Percentiles rank a stretch among this genome's conserved stretches.
phyloP scores from a whole-genome alignment of 2,888 invertebrate genomes.

The Gymnocheta viridis region DNA sequence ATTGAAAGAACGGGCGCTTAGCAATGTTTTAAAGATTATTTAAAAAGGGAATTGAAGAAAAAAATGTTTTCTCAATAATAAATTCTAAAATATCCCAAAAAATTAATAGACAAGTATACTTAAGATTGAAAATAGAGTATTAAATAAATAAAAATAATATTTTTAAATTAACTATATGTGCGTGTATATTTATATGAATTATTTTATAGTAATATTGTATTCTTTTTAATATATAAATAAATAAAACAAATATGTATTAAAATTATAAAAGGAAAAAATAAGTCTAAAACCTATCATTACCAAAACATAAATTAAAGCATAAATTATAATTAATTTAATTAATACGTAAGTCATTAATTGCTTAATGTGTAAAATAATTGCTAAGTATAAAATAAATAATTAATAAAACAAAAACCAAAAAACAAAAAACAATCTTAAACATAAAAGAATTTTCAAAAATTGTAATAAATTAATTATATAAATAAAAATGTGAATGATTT shows the following conservation, averaged over 20 bases:
- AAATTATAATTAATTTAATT: conserved; percentile 41
- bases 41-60: background rate
- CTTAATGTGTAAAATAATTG: conserved; percentile 70
- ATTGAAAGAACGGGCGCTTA: conserved; percentile 38
- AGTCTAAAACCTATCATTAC: conserved; percentile 63
- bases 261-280: conserved; percentile 53
- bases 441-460: conserved; percentile 77
- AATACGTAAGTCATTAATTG: conserved; percentile 66
- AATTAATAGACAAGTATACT: conserved; percentile 33
- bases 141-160: conserved; percentile 39
- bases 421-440: conserved; percentile 58
- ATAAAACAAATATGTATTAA: conserved; percentile 75
- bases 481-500: conserved; percentile 64
- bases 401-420: conserved; percentile 45
- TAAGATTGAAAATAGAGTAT: background rate
- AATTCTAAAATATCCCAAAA: conserved; percentile 35
- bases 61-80: conserved; percentile 10
- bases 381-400: conserved; percentile 70
- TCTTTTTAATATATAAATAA: conserved; percentile 44
- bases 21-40: conserved; percentile 57
- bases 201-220: conserved; percentile 70
- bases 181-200: conserved; percentile 70
- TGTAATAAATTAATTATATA: conserved; percentile 80
- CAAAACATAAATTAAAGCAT: conserved; percentile 57
- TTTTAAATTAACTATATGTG: conserved; percentile 69